Conservation (phyloP, 2,113 vertebrate genomes). For the Cebus imitator region DNA sequence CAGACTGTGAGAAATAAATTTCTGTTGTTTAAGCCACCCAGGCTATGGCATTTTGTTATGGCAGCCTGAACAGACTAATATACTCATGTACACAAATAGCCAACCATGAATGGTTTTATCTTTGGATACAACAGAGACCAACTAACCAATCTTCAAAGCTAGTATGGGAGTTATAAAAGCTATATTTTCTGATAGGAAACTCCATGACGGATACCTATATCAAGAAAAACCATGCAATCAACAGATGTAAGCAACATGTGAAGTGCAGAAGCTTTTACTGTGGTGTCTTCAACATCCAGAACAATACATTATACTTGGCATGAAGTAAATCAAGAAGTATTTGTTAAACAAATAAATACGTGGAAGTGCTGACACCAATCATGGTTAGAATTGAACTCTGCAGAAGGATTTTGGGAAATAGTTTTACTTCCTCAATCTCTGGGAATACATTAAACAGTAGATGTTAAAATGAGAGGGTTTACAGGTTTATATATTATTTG, state of each 20-base stretch:
- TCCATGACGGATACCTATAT: background rate
- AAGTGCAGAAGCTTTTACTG: background rate
- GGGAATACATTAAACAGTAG: background rate
- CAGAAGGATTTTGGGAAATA: background rate
- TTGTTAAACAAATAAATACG: background rate
- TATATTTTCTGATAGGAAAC: constrained; percentile 28
- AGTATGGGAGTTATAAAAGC: background rate
- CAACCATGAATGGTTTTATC: background rate
- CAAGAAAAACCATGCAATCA: constrained; percentile 1
- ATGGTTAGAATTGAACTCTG: background rate
- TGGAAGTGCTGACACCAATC: background rate
- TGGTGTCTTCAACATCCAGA: background rate
- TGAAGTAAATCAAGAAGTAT: background rate
- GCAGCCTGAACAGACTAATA: background rate
- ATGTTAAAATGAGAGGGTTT: background rate
- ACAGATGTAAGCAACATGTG: background rate
- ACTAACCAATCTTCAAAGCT: constrained; percentile 38
- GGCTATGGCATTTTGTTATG: background rate
- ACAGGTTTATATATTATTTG: too few species aligned
- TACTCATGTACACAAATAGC: background rate
- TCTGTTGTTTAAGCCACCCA: background rate
- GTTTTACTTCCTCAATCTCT: constrained; percentile 19
- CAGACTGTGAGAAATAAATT: background rate
- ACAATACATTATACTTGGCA: background rate
- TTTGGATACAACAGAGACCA: background rate